Percentiles rank a stretch among this genome's conserved stretches.
These are phyloP conservation scores for Drosophila nigricruria DNA, from an alignment of 2,888 invertebrate genomes.

Conservation along the genomic window DNA sequence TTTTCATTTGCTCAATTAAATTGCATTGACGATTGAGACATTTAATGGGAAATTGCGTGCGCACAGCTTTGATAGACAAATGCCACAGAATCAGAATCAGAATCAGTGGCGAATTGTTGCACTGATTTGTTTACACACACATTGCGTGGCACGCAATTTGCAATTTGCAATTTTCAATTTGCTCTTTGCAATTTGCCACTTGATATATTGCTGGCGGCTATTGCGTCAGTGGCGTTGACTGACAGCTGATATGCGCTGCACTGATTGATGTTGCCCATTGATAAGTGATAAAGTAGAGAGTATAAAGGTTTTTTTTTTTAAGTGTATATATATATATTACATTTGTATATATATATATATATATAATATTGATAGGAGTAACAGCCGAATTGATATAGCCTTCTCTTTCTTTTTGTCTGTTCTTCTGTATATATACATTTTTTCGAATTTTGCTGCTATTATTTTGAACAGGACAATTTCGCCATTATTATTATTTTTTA, in stretches of 20 bases:
- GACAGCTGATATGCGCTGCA: slow-evolving; percentile 5
- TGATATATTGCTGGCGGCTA: slow-evolving; percentile 44
- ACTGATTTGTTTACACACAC: slow-evolving; percentile 57
- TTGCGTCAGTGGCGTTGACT: slow-evolving; percentile 59
- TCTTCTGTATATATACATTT: not conserved
- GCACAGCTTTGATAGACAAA: slow-evolving; percentile 50
- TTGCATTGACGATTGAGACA: slow-evolving; percentile 58
- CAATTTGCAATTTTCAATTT: slow-evolving; percentile 17
- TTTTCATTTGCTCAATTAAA: slow-evolving; percentile 44
- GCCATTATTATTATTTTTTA: no score
- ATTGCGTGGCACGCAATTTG: slow-evolving; percentile 58
- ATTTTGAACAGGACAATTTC: no score
- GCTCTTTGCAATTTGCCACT: slow-evolving; percentile 4
- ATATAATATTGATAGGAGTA: not conserved
- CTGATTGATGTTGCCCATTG: slow-evolving; percentile 11
- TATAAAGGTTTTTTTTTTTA: not conserved
- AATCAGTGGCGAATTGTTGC: slow-evolving; percentile 38
- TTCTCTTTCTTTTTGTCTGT: not conserved
- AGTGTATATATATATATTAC: not conserved
- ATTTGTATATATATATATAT: not conserved
- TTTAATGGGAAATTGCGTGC: slow-evolving; percentile 62
- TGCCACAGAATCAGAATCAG: slow-evolving; percentile 34
- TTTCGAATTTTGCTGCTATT: no score
- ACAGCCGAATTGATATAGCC: not conserved
- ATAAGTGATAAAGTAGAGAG: not conserved